These are phyloP conservation scores for Odontothrips loti DNA, from an alignment of 2,888 invertebrate genomes.

Conservation along the genomic window DNA sequence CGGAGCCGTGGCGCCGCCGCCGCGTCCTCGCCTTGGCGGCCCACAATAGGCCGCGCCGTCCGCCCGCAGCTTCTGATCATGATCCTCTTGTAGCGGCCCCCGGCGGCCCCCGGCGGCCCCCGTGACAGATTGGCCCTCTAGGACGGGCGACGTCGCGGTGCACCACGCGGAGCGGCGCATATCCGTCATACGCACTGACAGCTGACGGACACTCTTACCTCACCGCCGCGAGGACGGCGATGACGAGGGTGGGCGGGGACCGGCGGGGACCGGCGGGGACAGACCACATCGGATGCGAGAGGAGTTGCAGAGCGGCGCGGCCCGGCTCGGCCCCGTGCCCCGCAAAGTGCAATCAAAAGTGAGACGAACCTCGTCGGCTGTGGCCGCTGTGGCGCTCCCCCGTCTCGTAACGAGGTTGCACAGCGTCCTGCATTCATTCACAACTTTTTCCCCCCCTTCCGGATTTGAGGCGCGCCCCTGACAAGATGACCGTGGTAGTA, in stretches of 20 bases:
- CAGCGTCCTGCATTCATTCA: no score
- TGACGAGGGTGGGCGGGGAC: background rate
- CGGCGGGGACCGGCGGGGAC: background rate
- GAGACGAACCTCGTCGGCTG: background rate
- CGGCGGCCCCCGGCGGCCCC: no score
- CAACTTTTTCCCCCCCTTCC: no score
- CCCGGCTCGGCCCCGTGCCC: no score
- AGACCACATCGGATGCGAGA: background rate
- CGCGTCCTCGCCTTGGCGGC: background rate
- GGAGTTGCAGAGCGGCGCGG: no score
- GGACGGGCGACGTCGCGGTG: background rate
- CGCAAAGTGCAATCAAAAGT: background rate
- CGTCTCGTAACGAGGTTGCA: no score
- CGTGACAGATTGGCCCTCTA: no score
- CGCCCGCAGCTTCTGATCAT: no score
- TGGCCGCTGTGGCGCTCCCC: background rate
- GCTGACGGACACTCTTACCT: background rate
- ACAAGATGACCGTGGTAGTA: no score
- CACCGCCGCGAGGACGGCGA: background rate
- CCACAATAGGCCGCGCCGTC: background rate
- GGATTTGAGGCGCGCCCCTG: no score
- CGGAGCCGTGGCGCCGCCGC: no score
- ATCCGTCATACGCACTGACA: background rate
- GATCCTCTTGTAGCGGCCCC: no score
- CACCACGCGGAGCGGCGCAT: background rate